phyloP scores from a whole-genome alignment of 2,888 invertebrate species.

The Yponomeuta evonymella region DNA sequence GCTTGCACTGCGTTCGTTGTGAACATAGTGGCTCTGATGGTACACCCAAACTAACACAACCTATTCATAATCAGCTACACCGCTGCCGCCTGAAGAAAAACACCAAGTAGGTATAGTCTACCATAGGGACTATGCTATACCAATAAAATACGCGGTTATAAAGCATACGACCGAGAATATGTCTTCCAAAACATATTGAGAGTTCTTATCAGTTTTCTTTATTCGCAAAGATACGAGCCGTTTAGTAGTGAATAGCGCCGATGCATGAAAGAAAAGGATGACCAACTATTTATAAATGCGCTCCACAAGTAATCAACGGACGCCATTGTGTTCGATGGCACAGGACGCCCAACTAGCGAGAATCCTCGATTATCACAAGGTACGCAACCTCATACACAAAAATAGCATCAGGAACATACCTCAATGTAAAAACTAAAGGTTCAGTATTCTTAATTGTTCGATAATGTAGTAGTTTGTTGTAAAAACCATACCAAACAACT shows the following conservation, averaged over 20 bases:
- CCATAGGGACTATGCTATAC: conserved; percentile 22
- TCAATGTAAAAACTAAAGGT: not conserved
- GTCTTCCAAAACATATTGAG: conserved; percentile 67
- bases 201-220: conserved; percentile 71
- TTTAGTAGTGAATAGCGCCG: conserved; percentile 59
- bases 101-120: not conserved
- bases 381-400: not conserved
- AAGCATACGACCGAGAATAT: conserved; percentile 41
- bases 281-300: conserved; percentile 64
- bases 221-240: conserved; percentile 71
- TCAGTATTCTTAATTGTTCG: not conserved
- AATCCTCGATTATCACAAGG: not conserved
- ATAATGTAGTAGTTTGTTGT: not conserved
- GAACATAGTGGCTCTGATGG: conserved; percentile 60
- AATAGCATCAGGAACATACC: not conserved
- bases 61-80: not conserved
- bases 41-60: not conserved
- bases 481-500: conserved; percentile 36
- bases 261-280: conserved; percentile 76
- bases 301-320: conserved; percentile 58
- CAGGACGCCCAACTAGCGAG: conserved; percentile 27
- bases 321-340: conserved; percentile 59
- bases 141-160: conserved; percentile 57
- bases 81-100: not conserved
- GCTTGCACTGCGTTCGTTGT: conserved; percentile 77